Conservation (phyloP, 2,888 invertebrate species). For the Mythimna ferrago region DNA sequence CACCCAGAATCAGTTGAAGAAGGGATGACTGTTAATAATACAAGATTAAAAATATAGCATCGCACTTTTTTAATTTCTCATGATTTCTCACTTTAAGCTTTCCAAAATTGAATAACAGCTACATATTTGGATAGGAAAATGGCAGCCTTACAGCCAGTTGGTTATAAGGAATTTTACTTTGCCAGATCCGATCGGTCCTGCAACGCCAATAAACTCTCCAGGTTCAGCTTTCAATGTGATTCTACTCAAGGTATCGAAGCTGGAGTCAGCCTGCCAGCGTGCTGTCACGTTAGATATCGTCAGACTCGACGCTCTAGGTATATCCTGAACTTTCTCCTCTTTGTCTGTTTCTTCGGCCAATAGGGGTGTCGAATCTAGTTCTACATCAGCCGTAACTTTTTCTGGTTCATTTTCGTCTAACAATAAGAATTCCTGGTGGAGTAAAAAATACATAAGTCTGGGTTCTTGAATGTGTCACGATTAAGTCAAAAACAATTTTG, state of each 20-base stretch:
- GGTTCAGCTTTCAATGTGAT: slow-evolving; percentile 87
- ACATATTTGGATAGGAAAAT: not conserved
- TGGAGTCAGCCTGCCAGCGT: slow-evolving; percentile 82
- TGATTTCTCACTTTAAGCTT: not conserved
- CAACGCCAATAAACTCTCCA: slow-evolving; percentile 92
- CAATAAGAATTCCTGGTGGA: slow-evolving; percentile 82
- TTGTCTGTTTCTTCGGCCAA: slow-evolving; percentile 39
- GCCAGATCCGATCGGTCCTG: slow-evolving; percentile 94
- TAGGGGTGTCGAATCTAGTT: slow-evolving; percentile 39
- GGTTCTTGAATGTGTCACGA: not conserved
- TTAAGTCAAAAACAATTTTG: not conserved
- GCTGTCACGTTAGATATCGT: slow-evolving; percentile 83
- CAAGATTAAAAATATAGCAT: not conserved
- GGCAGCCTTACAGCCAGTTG: too few species aligned
- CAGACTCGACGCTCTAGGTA: slow-evolving; percentile 69
- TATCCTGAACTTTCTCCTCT: slow-evolving; percentile 24
- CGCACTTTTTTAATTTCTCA: too few species aligned
- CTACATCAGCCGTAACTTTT: slow-evolving; percentile 50
- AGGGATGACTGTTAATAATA: slow-evolving; percentile 89
- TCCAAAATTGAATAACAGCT: not conserved
- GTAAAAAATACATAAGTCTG: slow-evolving; percentile 4
- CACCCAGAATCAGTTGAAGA: slow-evolving; percentile 93
- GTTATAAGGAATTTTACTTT: slow-evolving; percentile 84
- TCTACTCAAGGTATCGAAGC: slow-evolving; percentile 88
- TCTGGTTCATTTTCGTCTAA: slow-evolving; percentile 81